Base-by-base conservation (phyloP, 2,797 vertebrate genomes). In the Lepidocolaptes lacrymiger region DNA sequence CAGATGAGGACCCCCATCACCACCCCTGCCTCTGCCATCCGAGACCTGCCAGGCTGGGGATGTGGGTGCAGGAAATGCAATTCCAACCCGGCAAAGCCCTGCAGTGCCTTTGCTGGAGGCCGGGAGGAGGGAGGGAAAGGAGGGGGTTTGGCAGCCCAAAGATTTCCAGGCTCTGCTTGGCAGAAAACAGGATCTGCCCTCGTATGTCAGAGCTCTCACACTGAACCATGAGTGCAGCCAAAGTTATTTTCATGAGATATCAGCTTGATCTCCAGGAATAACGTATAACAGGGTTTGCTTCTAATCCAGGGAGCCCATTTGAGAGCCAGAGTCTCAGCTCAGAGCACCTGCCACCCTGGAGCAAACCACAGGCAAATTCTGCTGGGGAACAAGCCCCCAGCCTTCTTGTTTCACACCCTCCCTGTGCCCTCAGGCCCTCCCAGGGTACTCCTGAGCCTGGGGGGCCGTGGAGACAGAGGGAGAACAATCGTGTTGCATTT, bases 261-360 rank as follows among this genome's bases (percentile, higher is more conserved):
- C 95, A 86, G 27, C 75, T 34, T 43, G 68, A 89, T 93, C 91
- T 93, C 37, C 36, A 59, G 85, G 68, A 94, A 86, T 91, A 49
- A 87, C 74, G 66, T 39, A 19, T 11, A 82, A 58, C 44, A 39
- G 14, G 2, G 55, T 32, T 81, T 61, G 59, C 51, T 55, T 55
- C 52, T 71, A 81, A 64, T 28, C 54, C 87, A 30, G 41, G 44
- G 54, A 75, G 51, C 36, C 61, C 49, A 5, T 71, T 49, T 20
- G n/a, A 34, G 73, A 62, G 43, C 63, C 0, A 0, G 64, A 72
- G 64, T 87, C 89, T 61, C 22, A 0, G 54, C 30, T 83, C 2
- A 1, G 32, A 88, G 91, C 93, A 93, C 89, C 94, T 96, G 93
- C 92, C 84, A 74, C 86, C 95, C 58, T 36, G 32, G 52, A 95